These are phyloP conservation scores for Limnothrissa miodon DNA, from an alignment of 2,113 vertebrate genomes.

Conservation along the genomic window DNA sequence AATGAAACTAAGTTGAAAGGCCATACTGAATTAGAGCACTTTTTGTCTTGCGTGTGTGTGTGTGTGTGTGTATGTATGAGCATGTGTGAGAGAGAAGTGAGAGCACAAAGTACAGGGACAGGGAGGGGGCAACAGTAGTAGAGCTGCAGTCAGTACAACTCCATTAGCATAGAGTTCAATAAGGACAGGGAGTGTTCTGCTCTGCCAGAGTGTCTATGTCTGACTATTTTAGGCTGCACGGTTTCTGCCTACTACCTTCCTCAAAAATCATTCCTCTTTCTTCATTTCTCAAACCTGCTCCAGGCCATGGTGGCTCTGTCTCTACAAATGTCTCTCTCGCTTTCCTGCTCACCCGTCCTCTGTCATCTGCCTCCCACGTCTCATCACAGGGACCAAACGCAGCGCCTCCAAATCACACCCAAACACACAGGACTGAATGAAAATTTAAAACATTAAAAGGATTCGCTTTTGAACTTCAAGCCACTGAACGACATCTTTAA, in stretches of 20 bases:
- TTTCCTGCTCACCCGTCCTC: not conserved
- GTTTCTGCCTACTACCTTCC: constrained; percentile 5
- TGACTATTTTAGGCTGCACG: not conserved
- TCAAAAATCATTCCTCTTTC: not conserved
- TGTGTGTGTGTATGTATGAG: not conserved
- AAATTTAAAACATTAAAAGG: not conserved
- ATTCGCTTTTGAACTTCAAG: no score
- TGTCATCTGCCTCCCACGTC: not conserved
- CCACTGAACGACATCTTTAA: no score
- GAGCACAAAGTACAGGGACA: not conserved
- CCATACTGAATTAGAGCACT: not conserved
- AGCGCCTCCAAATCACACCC: not conserved
- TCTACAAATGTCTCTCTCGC: not conserved
- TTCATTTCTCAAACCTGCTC: not conserved
- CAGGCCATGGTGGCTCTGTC: not conserved
- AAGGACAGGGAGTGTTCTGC: constrained; percentile 4
- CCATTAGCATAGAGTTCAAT: constrained; percentile 2
- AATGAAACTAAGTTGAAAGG: not conserved
- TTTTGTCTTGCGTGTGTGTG: not conserved
- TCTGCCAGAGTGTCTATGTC: not conserved
- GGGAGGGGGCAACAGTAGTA: not conserved
- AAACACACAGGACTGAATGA: not conserved
- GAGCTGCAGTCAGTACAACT: not conserved
- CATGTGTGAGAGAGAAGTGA: not conserved
- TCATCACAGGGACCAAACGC: no score